phyloP scores from a whole-genome alignment of 1,140 invertebrate species.

The Drosophila kanapiae region DNA sequence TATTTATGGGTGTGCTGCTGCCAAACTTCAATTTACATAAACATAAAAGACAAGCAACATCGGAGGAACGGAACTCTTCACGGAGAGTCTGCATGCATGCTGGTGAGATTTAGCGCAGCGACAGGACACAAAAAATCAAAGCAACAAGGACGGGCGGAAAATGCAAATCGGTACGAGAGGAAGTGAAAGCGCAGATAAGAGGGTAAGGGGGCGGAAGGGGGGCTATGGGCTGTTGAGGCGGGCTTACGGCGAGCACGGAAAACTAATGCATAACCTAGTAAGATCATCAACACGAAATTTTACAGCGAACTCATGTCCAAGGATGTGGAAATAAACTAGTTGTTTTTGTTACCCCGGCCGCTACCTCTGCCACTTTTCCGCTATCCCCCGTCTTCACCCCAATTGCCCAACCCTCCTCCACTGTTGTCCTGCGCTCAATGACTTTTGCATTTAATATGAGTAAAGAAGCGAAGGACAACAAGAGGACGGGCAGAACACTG shows the following conservation, averaged over 20 bases:
- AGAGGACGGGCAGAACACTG: slow-evolving; percentile 30
- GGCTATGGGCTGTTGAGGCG: neutral
- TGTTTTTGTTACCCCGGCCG: slow-evolving; percentile 68
- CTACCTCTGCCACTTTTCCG: neutral
- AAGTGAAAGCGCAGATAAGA: slow-evolving; percentile 49
- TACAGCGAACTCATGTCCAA: slow-evolving; percentile 84
- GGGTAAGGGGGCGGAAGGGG: neutral
- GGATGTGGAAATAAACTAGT: slow-evolving; percentile 80
- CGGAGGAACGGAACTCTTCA: slow-evolving; percentile 27
- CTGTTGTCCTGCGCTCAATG: slow-evolving; percentile 77
- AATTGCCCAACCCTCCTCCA: slow-evolving; percentile 4
- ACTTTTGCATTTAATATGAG: slow-evolving; percentile 84
- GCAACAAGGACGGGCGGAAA: slow-evolving; percentile 56
- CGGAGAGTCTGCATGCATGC: slow-evolving; percentile 49
- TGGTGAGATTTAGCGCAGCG: slow-evolving; percentile 70
- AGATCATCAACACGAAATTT: slow-evolving; percentile 85
- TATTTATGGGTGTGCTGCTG: slow-evolving; percentile 72
- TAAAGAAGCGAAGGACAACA: slow-evolving; percentile 56
- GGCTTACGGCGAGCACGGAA: slow-evolving; percentile 49
- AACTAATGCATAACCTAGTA: slow-evolving; percentile 84
- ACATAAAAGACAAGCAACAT: slow-evolving; percentile 76
- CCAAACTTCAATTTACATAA: slow-evolving; percentile 83
- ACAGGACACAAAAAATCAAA: slow-evolving; percentile 81
- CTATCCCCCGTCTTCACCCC: neutral
- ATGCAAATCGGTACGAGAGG: slow-evolving; percentile 61